A percentile compares a stretch with the other conserved stretches of the same genome.
Evolutionary conservation across 1,140 invertebrate species (phyloP).

Genomic region (Lordiphosa stackelbergi): DNA sequence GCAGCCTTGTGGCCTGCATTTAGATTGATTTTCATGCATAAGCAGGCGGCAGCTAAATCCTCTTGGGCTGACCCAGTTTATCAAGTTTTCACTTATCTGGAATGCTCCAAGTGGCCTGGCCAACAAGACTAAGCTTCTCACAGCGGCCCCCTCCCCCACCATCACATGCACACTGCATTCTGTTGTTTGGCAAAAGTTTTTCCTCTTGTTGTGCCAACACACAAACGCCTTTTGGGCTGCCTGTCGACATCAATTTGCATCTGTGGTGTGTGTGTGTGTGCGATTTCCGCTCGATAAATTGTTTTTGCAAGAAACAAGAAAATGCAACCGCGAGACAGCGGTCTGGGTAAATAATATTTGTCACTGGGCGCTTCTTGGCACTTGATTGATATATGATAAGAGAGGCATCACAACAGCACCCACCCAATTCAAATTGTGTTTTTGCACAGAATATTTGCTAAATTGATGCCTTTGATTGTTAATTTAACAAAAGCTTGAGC

Average conservation of each 20-base stretch:
- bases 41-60: constrained; percentile 1
- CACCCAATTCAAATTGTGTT: not conserved
- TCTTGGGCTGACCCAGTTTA: constrained; percentile 45
- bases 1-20: constrained; percentile 33
- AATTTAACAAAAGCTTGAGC: constrained; percentile 32
- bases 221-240: constrained; percentile 39
- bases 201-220: constrained; percentile 42
- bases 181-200: constrained; percentile 35
- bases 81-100: constrained; percentile 51
- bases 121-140: constrained; percentile 27
- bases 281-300: constrained; percentile 52
- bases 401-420: constrained; percentile 16
- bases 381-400: constrained; percentile 70
- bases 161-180: constrained; percentile 32
- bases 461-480: too few relatives aligned
- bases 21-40: constrained; percentile 50
- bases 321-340: constrained; percentile 15
- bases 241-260: constrained; percentile 53
- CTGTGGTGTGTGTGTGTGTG: constrained; percentile 20
- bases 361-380: constrained; percentile 10
- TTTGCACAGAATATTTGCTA: too few relatives aligned
- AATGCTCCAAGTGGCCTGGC: constrained; percentile 28
- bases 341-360: constrained; percentile 24
- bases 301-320: constrained; percentile 22
- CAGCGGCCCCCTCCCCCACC: not conserved